These are phyloP conservation scores for Neodiprion lecontei DNA, from an alignment of 1,140 invertebrate genomes.

Conservation along the genomic window DNA sequence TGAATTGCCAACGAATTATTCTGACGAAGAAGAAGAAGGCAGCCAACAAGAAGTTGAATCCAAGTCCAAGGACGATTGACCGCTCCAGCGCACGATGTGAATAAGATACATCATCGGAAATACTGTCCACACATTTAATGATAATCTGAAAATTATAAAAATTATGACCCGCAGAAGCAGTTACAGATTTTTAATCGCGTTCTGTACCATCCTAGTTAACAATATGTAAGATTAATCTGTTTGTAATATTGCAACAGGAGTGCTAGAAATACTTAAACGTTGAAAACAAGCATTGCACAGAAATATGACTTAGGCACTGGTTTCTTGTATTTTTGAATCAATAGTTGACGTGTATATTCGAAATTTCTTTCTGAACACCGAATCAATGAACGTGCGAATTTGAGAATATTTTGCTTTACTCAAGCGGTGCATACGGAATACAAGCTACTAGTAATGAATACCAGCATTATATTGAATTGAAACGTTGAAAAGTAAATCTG, in stretches of 20 bases:
- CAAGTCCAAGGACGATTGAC: slow-evolving; percentile 58
- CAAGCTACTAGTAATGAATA: too few species aligned
- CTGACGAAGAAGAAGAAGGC: slow-evolving; percentile 85
- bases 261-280: not conserved
- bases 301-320: not conserved
- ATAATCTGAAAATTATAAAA: slow-evolving; percentile 36
- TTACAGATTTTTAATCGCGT: slow-evolving; percentile 27
- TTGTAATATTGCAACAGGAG: slow-evolving; percentile 5
- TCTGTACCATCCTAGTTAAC: not conserved
- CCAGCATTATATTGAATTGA: too few species aligned
- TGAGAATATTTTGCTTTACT: too few species aligned
- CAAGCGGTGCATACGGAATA: too few species aligned
- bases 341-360: too few species aligned
- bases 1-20: slow-evolving; percentile 89
- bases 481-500: too few species aligned
- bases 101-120: slow-evolving; percentile 24
- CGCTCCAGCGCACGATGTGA: slow-evolving; percentile 27
- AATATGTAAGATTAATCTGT: not conserved
- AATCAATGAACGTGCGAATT: too few species aligned
- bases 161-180: slow-evolving; percentile 39
- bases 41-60: slow-evolving; percentile 56
- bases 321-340: not conserved
- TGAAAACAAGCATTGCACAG: not conserved
- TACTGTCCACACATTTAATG: slow-evolving; percentile 40
- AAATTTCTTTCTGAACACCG: too few species aligned